These are phyloP conservation scores for Trissolcus brochymenae DNA, from an alignment of 2,888 invertebrate genomes.

Conservation along the genomic window DNA sequence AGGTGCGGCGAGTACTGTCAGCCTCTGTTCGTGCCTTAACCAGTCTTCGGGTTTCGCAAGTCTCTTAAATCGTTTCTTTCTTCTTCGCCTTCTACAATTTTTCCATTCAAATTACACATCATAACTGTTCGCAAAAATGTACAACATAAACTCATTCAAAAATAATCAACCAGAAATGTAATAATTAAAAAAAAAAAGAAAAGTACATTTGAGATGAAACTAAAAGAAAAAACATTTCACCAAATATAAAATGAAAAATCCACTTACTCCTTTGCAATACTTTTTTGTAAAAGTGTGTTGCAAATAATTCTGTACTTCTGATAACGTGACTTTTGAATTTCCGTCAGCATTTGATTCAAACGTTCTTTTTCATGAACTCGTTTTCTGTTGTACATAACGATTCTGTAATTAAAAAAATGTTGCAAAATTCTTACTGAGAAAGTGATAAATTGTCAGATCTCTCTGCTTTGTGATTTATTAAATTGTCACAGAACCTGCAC, in stretches of 20 bases:
- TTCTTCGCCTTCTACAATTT: conserved; percentile 32
- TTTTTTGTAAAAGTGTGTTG: conserved; percentile 61
- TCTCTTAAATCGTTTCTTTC: conserved; percentile 60
- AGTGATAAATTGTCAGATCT: background rate
- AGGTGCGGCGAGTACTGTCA: conserved; percentile 63
- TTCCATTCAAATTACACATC: background rate
- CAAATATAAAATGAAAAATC: background rate
- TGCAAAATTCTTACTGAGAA: background rate
- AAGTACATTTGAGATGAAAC: background rate
- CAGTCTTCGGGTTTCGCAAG: conserved; percentile 63
- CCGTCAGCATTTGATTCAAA: conserved; percentile 57
- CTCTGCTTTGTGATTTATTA: too few relatives aligned
- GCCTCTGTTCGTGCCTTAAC: conserved; percentile 61
- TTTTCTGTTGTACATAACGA: conserved; percentile 7
- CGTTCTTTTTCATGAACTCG: conserved; percentile 18
- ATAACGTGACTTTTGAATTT: conserved; percentile 64
- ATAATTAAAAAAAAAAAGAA: background rate
- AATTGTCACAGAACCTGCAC: too few relatives aligned
- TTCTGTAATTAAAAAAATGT: conserved; percentile 4
- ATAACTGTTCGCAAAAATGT: too few relatives aligned
- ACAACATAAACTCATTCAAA: too few relatives aligned
- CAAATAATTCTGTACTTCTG: conserved; percentile 68
- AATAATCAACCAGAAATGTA: too few relatives aligned
- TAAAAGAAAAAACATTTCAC: too few relatives aligned
- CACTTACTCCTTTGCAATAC: conserved; percentile 65